phyloP scores from a whole-genome alignment of 2,113 vertebrate species.

The Desmodus rotundus region DNA sequence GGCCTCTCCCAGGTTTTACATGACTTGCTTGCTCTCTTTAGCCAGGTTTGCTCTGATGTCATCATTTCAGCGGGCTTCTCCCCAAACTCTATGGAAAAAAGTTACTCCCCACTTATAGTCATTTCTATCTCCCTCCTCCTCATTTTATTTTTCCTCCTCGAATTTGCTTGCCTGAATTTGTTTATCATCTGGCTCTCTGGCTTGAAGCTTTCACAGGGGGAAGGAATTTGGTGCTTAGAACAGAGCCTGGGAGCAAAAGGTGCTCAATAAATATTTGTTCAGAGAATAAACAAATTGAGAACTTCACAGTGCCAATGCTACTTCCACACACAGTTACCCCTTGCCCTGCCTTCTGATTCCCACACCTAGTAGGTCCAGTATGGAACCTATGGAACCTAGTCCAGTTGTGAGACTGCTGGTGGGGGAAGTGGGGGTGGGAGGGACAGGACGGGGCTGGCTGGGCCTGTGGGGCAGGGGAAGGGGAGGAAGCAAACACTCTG shows the following conservation, averaged over 20 bases:
- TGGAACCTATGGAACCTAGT: too few relatives aligned
- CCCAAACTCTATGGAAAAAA: neutral
- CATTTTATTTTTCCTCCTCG: neutral
- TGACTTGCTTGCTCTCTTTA: neutral
- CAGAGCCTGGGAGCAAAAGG: neutral
- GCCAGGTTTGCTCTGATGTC: neutral
- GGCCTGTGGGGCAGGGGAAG: rapidly evolving
- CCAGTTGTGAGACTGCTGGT: neutral
- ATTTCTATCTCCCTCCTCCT: neutral
- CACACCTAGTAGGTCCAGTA: rapidly evolving
- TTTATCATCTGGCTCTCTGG: neutral
- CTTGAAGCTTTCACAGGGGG: neutral
- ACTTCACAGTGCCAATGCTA: neutral
- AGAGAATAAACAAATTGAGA: neutral
- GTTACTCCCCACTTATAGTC: neutral
- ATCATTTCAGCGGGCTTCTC: neutral
- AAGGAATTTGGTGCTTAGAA: neutral
- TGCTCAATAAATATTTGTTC: neutral
- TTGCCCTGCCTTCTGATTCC: neutral
- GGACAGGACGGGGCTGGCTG: neutral
- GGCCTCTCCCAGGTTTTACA: neutral
- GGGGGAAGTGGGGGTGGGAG: too few relatives aligned
- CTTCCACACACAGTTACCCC: too few relatives aligned
- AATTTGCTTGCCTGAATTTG: neutral
- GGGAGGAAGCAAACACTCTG: neutral